Conservation (phyloP, 1,140 invertebrate species). For the Drosophila lini region DNA sequence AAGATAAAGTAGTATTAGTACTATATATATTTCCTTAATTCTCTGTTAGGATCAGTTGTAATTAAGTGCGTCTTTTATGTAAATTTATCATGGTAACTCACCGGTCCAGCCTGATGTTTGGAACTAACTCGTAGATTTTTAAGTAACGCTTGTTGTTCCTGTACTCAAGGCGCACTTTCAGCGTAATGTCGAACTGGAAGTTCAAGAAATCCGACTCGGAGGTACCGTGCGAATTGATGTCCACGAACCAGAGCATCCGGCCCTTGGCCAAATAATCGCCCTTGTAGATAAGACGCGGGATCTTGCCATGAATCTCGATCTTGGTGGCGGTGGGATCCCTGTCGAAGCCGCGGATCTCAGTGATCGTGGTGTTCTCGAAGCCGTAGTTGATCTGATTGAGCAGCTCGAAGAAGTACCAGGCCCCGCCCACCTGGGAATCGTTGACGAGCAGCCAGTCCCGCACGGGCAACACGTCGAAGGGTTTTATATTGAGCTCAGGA, state of each 20-base stretch:
- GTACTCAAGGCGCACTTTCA: slow-evolving; percentile 62
- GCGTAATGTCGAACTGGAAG: slow-evolving; percentile 45
- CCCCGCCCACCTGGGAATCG: slow-evolving; percentile 48
- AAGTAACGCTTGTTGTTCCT: slow-evolving; percentile 65
- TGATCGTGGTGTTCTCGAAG: slow-evolving; percentile 68
- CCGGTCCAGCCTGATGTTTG: slow-evolving; percentile 56
- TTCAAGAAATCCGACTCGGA: slow-evolving; percentile 61
- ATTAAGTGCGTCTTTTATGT: background rate
- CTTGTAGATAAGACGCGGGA: slow-evolving; percentile 60
- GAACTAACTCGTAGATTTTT: slow-evolving; percentile 61
- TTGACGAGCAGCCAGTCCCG: slow-evolving; percentile 52
- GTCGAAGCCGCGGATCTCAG: slow-evolving; percentile 55
- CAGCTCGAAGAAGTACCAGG: slow-evolving; percentile 56
- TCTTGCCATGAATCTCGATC: slow-evolving; percentile 51
- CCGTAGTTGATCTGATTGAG: slow-evolving; percentile 60
- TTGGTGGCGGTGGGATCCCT: slow-evolving; percentile 53
- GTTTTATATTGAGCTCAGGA: slow-evolving; percentile 50
- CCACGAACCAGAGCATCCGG: slow-evolving; percentile 60
- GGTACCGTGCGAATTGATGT: slow-evolving; percentile 45
- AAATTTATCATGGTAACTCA: slow-evolving; percentile 8
- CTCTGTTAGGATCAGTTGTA: background rate
- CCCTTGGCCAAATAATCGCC: slow-evolving; percentile 53
- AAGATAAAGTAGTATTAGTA: background rate
- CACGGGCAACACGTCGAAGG: slow-evolving; percentile 54
- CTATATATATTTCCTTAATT: background rate